Evolutionary conservation across 2,797 vertebrate species (phyloP).

Genomic region (Loriculus beryllinus): DNA sequence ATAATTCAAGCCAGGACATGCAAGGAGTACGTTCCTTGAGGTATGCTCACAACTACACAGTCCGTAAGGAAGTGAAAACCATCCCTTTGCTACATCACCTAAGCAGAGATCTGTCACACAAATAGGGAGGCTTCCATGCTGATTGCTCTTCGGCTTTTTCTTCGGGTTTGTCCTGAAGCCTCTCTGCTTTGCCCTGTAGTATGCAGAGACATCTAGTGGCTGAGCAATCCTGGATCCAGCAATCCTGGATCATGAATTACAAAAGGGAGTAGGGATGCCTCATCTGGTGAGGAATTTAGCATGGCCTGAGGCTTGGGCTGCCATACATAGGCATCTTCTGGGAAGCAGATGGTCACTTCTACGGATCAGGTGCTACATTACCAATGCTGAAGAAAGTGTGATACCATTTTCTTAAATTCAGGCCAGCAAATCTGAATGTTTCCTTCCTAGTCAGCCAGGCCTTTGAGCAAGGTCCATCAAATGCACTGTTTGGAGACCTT

Average conservation of each 20-base stretch:
- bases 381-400: background rate
- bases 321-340: background rate
- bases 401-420: background rate
- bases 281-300: background rate
- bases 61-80: background rate
- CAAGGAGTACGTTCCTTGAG: background rate
- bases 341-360: background rate
- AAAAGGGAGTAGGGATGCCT: background rate
- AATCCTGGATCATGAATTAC: background rate
- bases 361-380: background rate
- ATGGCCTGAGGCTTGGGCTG: background rate
- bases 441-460: background rate
- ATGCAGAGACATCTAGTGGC: conserved; percentile 60
- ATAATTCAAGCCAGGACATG: conserved; percentile 7
- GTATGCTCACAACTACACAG: background rate
- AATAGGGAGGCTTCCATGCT: background rate
- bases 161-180: background rate
- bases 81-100: background rate
- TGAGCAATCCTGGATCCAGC: background rate
- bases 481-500: background rate
- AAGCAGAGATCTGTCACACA: background rate
- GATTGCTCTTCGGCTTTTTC: background rate
- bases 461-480: background rate
- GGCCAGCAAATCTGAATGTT: background rate
- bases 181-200: conserved; percentile 12